Base-by-base conservation (phyloP, 1,140 invertebrate genomes). In the Leucophenga varia region DNA sequence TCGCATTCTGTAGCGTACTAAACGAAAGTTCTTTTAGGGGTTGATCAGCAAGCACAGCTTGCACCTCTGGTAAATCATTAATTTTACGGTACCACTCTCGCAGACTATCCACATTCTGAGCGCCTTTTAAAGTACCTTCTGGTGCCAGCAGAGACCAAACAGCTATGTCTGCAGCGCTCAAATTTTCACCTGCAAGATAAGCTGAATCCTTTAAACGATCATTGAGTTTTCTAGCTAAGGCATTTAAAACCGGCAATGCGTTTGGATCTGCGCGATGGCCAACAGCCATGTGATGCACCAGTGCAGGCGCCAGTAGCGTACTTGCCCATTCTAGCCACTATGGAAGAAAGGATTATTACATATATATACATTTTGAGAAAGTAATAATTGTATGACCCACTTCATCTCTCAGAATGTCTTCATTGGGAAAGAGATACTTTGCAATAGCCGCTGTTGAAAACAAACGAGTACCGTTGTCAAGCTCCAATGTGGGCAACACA, bases 251-350 rank as follows among this genome's bases (percentile, higher is more conserved):
- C 30, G 76, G 75, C 42, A 79, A 76, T 2, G 79, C 63, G 48
- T 80, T 79, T 2, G 76, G 61, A 10, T 81, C 63, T 14, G 75
- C 76, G 43, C 77, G 72, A 53, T 79, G 78, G 8, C 75, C 65
- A 10, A 64, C 72, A 2, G 76, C 61, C 38, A 83, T 65, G 4
- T 77, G 69, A 32, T 70, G 59, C 8, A 74, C 61, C 41, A 82
- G 63, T 12, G 75, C 75, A 36, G 88, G 86, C 49, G 84, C 79
- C 30, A 91, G 79, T 32, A 83, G 76, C 9, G 81, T 81, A 32
- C 82, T 77, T 50, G 90, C 87, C 87, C 88, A 90, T 74, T 91
- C 88, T 39, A 88, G 72, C 82, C 87, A 87, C 70, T 84, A 80
- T n/a, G 36, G 10, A 19, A 28, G 65, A 57, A 55, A 75, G 61